A percentile compares a stretch with the other conserved stretches of the same genome.
phyloP scores from a whole-genome alignment of 53 echinoderm and acorn worm genomes.

The Actinopyga echinites region DNA sequence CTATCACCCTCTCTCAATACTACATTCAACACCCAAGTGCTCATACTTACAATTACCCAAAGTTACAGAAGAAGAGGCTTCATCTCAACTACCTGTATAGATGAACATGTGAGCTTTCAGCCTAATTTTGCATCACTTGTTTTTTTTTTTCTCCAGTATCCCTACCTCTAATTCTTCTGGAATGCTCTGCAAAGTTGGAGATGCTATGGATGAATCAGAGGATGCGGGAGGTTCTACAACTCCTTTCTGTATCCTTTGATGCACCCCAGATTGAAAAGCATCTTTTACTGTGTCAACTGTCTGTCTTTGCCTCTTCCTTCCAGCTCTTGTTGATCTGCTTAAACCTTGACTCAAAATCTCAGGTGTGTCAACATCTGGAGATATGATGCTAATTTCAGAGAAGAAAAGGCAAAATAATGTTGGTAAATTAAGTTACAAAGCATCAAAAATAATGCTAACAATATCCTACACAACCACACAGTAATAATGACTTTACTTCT shows the following conservation, averaged over 20 bases:
- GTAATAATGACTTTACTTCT: too few species aligned
- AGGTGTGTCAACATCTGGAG: constrained; percentile 9
- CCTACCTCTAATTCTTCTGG: constrained; percentile 11
- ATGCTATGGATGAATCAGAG: background rate
- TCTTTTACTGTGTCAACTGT: background rate
- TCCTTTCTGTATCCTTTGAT: constrained; percentile 3
- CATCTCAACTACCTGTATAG: too few species aligned
- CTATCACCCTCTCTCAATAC: too few species aligned
- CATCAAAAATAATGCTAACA: too few species aligned
- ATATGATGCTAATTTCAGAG: background rate
- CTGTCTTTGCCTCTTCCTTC: background rate
- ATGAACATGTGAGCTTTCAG: too few species aligned
- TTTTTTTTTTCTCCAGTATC: background rate
- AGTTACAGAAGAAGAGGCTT: too few species aligned
- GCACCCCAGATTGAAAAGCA: constrained; percentile 10
- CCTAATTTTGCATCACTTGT: too few species aligned
- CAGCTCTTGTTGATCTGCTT: background rate
- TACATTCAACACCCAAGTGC: too few species aligned
- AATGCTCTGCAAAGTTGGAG: constrained; percentile 12
- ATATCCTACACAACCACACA: too few species aligned
- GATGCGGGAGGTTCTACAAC: background rate
- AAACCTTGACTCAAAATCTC: background rate
- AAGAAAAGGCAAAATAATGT: too few species aligned
- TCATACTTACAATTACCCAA: too few species aligned
- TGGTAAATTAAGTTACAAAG: too few species aligned